phyloP scores from a whole-genome alignment of 2,888 invertebrate genomes.

The Nomada flava region DNA sequence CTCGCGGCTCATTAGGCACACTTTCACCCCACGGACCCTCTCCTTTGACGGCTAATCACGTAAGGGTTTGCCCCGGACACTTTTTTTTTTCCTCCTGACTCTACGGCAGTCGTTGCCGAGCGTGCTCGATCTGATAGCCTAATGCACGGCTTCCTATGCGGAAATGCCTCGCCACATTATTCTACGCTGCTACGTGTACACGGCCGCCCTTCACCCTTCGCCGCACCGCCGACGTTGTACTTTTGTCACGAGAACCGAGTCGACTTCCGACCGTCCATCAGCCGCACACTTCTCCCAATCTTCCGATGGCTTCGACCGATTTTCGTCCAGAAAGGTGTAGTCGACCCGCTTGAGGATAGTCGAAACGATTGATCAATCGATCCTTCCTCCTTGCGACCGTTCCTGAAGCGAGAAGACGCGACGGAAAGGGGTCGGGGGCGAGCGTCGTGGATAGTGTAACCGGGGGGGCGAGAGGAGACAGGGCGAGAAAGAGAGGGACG shows the following conservation, averaged over 20 bases:
- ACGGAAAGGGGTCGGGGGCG: conserved; percentile 23
- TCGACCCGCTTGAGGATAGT: not conserved
- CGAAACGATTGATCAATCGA: conserved; percentile 32
- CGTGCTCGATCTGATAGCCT: conserved; percentile 84
- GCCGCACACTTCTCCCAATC: conserved; percentile 35
- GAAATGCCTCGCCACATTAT: conserved; percentile 83
- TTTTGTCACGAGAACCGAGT: conserved; percentile 79
- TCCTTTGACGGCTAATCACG: conserved; percentile 76
- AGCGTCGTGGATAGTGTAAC: conserved; percentile 14
- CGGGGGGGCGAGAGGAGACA: conserved; percentile 17
- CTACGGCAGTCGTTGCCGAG: conserved; percentile 71
- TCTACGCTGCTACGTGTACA: conserved; percentile 76
- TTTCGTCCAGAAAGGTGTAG: not conserved
- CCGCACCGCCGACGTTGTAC: conserved; percentile 72
- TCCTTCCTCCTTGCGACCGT: not conserved
- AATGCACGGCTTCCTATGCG: conserved; percentile 84
- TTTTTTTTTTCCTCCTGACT: conserved; percentile 70
- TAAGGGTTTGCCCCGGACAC: conserved; percentile 72
- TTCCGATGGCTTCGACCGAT: conserved; percentile 33
- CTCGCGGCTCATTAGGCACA: conserved; percentile 65
- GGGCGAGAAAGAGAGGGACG: conserved; percentile 33
- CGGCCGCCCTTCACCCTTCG: conserved; percentile 60
- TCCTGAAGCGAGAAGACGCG: conserved; percentile 36
- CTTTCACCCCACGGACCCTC: conserved; percentile 55
- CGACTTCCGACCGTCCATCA: conserved; percentile 40